phyloP scores from a whole-genome alignment of 1,140 invertebrate genomes.

The Archivesica marissinica region DNA sequence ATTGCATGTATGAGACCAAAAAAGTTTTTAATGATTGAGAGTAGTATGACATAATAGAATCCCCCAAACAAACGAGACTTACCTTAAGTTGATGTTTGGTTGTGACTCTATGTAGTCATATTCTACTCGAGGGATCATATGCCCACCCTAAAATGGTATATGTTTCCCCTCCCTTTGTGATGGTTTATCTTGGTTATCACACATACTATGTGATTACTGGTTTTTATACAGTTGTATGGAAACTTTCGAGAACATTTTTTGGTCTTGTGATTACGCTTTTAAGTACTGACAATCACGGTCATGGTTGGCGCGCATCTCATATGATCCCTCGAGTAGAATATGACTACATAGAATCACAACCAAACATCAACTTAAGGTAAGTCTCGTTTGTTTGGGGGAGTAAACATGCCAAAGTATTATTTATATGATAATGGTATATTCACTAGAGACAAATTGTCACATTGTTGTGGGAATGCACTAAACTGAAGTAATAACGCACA shows the following conservation, averaged over 20 bases:
- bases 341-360: constrained; percentile 44
- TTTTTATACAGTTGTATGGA: not conserved
- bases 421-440: too few species aligned
- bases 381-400: constrained; percentile 9
- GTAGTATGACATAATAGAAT: constrained; percentile 45
- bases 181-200: not conserved
- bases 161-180: not conserved
- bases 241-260: not conserved
- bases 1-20: not conserved
- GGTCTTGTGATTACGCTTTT: not conserved
- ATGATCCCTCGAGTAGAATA: constrained; percentile 45
- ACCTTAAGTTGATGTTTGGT: constrained; percentile 23
- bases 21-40: not conserved
- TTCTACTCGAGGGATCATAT: constrained; percentile 25
- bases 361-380: constrained; percentile 29
- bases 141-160: not conserved
- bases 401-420: too few species aligned
- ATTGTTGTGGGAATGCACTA: too few species aligned
- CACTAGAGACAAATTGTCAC: too few species aligned
- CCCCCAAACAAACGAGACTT: not conserved
- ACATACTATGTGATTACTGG: not conserved
- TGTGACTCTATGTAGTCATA: constrained; percentile 20
- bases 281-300: constrained; percentile 34
- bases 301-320: constrained; percentile 49
- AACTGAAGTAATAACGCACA: too few species aligned